Percentiles rank a stretch among this genome's conserved stretches.
These are phyloP conservation scores for Nycticebus coucang DNA, from an alignment of 2,113 vertebrate species.

Conservation along the genomic window DNA sequence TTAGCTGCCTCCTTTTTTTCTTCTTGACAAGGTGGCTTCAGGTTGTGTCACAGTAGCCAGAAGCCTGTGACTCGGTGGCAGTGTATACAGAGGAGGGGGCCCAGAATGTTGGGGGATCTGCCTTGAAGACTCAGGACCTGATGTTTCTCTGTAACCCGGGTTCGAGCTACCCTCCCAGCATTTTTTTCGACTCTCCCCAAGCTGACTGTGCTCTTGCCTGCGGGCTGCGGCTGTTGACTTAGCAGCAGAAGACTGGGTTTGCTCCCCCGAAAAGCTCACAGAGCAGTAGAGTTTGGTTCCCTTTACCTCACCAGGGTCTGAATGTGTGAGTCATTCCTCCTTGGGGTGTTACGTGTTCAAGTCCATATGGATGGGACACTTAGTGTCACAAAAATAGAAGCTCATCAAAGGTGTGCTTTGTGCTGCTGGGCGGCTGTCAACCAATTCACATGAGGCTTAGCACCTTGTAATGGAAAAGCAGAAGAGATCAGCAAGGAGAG, in stretches of 20 bases:
- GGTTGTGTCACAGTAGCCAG: accelerated
- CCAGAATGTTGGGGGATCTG: background rate
- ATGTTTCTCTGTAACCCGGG: background rate
- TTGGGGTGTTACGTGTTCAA: background rate
- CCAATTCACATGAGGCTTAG: slow-evolving; percentile 32
- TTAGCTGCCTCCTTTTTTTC: background rate
- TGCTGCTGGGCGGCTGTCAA: background rate
- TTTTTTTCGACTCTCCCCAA: background rate
- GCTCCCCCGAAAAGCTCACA: background rate
- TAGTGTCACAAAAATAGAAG: slow-evolving; percentile 47
- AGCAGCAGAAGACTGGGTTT: background rate
- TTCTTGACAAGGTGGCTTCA: background rate
- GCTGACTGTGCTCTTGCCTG: background rate
- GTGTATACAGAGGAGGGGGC: background rate
- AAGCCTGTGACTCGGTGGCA: background rate
- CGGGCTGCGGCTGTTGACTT: accelerated
- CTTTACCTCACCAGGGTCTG: background rate
- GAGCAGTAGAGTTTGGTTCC: background rate
- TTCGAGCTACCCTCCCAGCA: background rate
- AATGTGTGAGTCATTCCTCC: slow-evolving; percentile 1
- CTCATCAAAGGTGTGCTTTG: slow-evolving; percentile 69
- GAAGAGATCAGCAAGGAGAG: no score
- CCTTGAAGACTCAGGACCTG: background rate
- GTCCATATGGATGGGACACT: slow-evolving; percentile 21
- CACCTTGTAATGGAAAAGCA: slow-evolving; percentile 45